A percentile compares a stretch with the other conserved stretches of the same genome.
phyloP scores from a whole-genome alignment of 2,888 invertebrate species.

The Therioaphis trifolii region DNA sequence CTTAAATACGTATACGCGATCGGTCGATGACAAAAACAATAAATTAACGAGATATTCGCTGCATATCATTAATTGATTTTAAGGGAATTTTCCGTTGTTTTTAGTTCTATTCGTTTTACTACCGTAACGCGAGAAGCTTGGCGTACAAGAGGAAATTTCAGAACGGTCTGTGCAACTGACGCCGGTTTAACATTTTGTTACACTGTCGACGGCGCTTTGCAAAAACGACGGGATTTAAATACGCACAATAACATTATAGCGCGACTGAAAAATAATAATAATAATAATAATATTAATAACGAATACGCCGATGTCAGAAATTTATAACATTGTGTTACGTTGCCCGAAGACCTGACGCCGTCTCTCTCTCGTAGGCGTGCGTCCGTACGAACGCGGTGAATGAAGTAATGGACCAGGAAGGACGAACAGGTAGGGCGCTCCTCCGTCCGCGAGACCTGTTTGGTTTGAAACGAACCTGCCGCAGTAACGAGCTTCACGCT shows the following conservation, averaged over 20 bases:
- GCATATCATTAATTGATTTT: too few relatives aligned
- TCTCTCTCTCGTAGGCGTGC: conserved; percentile 47
- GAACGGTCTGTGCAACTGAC: too few relatives aligned
- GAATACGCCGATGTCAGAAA: not conserved
- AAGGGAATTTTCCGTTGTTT: too few relatives aligned
- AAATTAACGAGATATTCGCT: too few relatives aligned
- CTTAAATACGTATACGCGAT: too few relatives aligned
- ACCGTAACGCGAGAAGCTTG: too few relatives aligned
- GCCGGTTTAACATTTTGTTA: too few relatives aligned
- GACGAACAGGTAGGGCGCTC: conserved; percentile 62
- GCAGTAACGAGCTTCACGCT: conserved; percentile 60
- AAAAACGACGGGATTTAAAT: not conserved
- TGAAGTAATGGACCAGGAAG: conserved; percentile 62
- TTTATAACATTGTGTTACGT: not conserved
- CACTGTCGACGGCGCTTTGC: too few relatives aligned
- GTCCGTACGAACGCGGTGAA: conserved; percentile 20
- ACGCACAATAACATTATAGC: not conserved
- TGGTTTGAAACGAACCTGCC: conserved; percentile 20
- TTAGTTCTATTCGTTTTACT: too few relatives aligned
- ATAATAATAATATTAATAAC: not conserved
- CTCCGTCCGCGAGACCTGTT: conserved; percentile 48
- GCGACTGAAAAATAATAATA: not conserved
- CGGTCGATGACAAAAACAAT: too few relatives aligned
- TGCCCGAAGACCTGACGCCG: not conserved
- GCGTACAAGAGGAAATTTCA: too few relatives aligned